These are phyloP conservation scores for Calliphora vomitoria DNA, from an alignment of 2,888 invertebrate species.

Conservation along the genomic window DNA sequence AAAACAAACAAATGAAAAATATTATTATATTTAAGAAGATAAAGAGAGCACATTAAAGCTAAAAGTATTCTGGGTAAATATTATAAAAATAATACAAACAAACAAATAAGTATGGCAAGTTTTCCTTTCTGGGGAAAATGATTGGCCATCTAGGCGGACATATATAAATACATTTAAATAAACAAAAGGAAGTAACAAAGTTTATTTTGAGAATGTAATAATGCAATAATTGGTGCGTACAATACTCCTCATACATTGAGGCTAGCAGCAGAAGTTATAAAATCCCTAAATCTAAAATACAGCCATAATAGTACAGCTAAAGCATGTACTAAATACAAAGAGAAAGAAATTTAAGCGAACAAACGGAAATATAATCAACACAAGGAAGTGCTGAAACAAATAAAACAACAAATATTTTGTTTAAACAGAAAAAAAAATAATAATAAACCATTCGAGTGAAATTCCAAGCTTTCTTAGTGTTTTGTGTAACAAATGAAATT, in stretches of 20 bases:
- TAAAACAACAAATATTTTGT: not conserved
- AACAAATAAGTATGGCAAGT: not conserved
- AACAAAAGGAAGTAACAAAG: slow-evolving; percentile 50
- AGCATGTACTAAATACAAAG: not conserved
- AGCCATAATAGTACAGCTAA: not conserved
- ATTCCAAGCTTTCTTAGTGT: not conserved
- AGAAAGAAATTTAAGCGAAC: not conserved
- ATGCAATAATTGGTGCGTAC: slow-evolving; percentile 56
- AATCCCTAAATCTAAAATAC: slow-evolving; percentile 23
- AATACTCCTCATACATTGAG: not conserved
- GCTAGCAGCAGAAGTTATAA: slow-evolving; percentile 8
- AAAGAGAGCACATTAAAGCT: slow-evolving; percentile 21
- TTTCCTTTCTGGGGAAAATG: not conserved
- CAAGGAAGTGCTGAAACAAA: not conserved
- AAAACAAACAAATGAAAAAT: slow-evolving; percentile 6
- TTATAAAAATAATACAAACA: slow-evolving; percentile 39
- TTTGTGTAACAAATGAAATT: not conserved
- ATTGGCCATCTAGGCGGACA: slow-evolving; percentile 10
- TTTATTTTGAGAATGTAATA: slow-evolving; percentile 54
- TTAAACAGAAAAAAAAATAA: not conserved
- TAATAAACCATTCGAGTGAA: not conserved
- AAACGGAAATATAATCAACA: slow-evolving; percentile 2
- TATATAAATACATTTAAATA: slow-evolving; percentile 9
- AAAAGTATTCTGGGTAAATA: slow-evolving; percentile 39
- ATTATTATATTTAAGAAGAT: slow-evolving; percentile 19